Base-by-base conservation (phyloP, 2,888 invertebrate species). In the Formica aserva region DNA sequence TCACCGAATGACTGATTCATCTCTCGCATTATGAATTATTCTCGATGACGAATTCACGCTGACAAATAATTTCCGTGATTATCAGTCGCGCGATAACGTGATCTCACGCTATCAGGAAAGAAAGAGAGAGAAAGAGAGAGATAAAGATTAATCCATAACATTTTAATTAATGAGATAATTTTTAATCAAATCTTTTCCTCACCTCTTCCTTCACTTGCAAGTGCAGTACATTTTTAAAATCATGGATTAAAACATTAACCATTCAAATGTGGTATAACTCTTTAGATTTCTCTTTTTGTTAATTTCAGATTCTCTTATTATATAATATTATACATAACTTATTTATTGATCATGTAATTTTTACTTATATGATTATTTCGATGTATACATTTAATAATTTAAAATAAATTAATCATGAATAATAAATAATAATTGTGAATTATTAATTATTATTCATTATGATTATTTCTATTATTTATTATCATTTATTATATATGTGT, bases 51-150 rank as follows among this genome's bases (percentile, higher is more conserved):
- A 78, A 78, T 29, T 18, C 13, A 2, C 22, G 57, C 32, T 78
- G 78, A 78, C 71, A 3, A 69, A 71, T 13, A 48, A 71, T 78
- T 71, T 78, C 72, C 72, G 45, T 26, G 60, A 71, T 35, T 45
- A 4, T 60, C 26, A 22, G 29, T 45, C 13, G 13, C 32, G 4
- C 11, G 78, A 78, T 78, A 71, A 71, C 18, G 22, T 32, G 9
- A 38, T 45, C 57, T 48, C 18, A 15, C 13, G 26, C 6, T 45
- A 60, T 32, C 57, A 29, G 66, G 3, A 76, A 13, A 13, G 38
- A 4, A 9, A 13, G 18, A 32, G n/a, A 29, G 9, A n/a, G 5
- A 45, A 2, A 45, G 8, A 41, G 18, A 32, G n/a, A 60, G 18
- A 32, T 11, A 4, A 1, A 62, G 3, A 65, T 76, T 29, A 8